Evolutionary conservation across 2,888 invertebrate genomes (phyloP).

Genomic region (Rotaria sp.): DNA sequence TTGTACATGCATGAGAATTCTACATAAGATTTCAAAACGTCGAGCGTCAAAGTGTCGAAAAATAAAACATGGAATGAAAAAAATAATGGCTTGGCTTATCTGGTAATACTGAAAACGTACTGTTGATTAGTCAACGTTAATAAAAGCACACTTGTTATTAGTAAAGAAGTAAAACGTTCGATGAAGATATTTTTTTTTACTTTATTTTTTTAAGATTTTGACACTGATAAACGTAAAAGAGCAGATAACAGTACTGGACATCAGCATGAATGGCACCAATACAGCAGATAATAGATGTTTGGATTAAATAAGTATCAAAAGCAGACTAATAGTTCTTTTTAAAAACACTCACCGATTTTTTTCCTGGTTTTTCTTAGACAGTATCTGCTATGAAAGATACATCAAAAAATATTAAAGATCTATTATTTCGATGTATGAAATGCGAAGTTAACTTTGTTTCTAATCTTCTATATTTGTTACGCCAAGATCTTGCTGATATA

Average conservation of each 20-base stretch:
- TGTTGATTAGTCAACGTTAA: constrained; percentile 58
- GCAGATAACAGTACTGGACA: constrained; percentile 65
- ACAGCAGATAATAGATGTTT: constrained; percentile 80
- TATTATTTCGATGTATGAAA: constrained; percentile 87
- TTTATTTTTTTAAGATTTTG: not conserved
- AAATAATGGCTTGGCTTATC: constrained; percentile 96
- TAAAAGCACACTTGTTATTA: constrained; percentile 31
- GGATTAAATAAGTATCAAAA: constrained; percentile 79
- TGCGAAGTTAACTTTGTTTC: constrained; percentile 86
- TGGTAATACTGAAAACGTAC: constrained; percentile 92
- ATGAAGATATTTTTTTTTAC: not conserved
- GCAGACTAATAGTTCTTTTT: constrained; percentile 43
- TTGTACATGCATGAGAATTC: no score
- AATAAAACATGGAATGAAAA: no score
- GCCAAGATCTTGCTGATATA: constrained; percentile 57
- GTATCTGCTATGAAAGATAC: constrained; percentile 73
- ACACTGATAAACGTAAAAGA: constrained; percentile 39
- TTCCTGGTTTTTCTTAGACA: constrained; percentile 43
- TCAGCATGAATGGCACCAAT: constrained; percentile 97
- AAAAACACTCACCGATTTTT: not conserved
- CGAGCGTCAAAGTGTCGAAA: no score
- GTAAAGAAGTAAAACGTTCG: not conserved
- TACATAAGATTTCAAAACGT: no score
- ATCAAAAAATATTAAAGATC: constrained; percentile 95
- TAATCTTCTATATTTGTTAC: constrained; percentile 75